phyloP scores from a whole-genome alignment of 2,113 vertebrate species.

The Euleptes europaea region DNA sequence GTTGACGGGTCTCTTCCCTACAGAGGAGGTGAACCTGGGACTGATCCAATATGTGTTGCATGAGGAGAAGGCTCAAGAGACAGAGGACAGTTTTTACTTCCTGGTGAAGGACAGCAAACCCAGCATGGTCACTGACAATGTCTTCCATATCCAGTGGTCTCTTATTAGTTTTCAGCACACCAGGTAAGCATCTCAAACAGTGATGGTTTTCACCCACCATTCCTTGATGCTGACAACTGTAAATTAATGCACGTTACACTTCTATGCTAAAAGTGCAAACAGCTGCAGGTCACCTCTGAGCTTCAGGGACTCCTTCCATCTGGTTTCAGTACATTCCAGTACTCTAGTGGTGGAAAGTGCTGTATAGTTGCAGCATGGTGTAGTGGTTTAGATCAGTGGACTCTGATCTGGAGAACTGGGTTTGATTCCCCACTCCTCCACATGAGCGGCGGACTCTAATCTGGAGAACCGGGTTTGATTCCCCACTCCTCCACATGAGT shows the following conservation, averaged over 20 bases:
- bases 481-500: no score
- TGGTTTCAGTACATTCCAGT: not conserved
- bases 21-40: conserved; percentile 93
- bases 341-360: no score
- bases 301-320: not conserved
- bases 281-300: not conserved
- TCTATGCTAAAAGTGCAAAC: not conserved
- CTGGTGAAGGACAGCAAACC: conserved; percentile 94
- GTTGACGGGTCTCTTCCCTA: not conserved
- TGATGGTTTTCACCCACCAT: not conserved
- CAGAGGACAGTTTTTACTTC: conserved; percentile 91
- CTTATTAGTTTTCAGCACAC: conserved; percentile 89
- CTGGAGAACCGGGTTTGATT: no score
- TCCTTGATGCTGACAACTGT: not conserved
- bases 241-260: not conserved
- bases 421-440: no score
- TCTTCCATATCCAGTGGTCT: conserved; percentile 97
- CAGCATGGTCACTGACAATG: conserved; percentile 86
- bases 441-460: no score
- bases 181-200: conserved; percentile 73
- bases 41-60: conserved; percentile 87
- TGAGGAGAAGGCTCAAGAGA: conserved; percentile 81
- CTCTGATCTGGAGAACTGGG: no score
- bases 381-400: no score
- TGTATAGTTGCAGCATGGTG: no score